phyloP scores from a whole-genome alignment of 2,797 vertebrate genomes.

The Poeciliopsis turneri region DNA sequence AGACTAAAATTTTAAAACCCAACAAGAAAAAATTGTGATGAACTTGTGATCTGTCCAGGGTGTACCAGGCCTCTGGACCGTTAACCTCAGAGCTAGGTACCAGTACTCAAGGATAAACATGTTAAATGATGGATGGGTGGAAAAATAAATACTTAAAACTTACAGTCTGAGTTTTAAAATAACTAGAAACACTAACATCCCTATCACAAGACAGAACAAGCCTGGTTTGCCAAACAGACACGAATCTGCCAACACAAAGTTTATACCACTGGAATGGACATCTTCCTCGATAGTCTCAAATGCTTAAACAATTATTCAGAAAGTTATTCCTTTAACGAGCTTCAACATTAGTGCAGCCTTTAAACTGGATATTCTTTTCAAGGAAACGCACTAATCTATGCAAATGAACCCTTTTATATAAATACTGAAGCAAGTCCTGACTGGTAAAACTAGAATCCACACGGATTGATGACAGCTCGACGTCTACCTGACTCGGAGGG shows the following conservation, averaged over 20 bases:
- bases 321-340: neutral
- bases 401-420: neutral
- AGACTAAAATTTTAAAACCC: constrained; percentile 16
- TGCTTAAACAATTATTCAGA: neutral
- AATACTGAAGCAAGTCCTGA: neutral
- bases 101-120: too few relatives aligned
- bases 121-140: too few relatives aligned
- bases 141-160: too few relatives aligned
- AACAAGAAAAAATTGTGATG: constrained; percentile 18
- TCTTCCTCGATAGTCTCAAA: neutral
- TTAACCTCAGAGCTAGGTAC: too few relatives aligned
- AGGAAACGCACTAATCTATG: neutral
- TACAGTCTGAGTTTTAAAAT: neutral
- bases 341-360: neutral
- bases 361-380: neutral
- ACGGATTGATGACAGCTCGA: neutral
- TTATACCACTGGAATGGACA: neutral
- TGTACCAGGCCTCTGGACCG: too few relatives aligned
- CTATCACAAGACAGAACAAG: neutral
- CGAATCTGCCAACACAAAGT: neutral
- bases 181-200: neutral
- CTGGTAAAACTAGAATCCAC: neutral
- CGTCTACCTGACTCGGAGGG: constrained; percentile 74
- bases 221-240: neutral
- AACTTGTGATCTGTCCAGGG: too few relatives aligned